Percentiles rank a stretch among this genome's conserved stretches.
phyloP scores from a whole-genome alignment of 2,113 vertebrate species.

The Halichoerus grypus region DNA sequence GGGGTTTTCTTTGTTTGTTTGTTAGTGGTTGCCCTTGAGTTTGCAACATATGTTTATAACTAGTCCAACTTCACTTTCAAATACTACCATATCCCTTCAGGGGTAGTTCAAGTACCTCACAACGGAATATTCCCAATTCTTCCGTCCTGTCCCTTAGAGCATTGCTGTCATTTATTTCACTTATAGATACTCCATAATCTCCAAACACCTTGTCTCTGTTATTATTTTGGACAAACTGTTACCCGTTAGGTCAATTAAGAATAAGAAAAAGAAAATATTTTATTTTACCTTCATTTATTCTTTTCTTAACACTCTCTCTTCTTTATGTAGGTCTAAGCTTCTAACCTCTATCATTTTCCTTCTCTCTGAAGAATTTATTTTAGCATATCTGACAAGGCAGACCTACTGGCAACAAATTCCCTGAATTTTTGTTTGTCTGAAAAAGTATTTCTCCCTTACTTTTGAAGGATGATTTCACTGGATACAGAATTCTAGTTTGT shows the following conservation, averaged over 20 bases:
- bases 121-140: background rate
- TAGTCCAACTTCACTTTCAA: background rate
- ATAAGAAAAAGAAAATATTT: background rate
- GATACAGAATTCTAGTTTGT: background rate
- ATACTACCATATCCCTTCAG: background rate
- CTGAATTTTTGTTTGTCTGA: background rate
- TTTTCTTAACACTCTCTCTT: background rate
- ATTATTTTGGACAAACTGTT: conserved; percentile 31
- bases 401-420: background rate
- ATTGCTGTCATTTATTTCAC: background rate
- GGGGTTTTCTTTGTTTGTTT: background rate
- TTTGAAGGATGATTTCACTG: background rate
- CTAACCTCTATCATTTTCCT: background rate
- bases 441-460: background rate
- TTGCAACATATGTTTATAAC: background rate
- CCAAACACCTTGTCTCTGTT: background rate
- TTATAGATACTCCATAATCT: background rate
- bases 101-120: background rate
- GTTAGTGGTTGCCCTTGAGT: background rate
- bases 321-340: background rate
- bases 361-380: background rate
- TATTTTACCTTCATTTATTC: background rate
- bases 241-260: background rate
- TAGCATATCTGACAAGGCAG: background rate
- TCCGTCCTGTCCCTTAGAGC: background rate